These are phyloP conservation scores for Oryzias javanicus DNA, from an alignment of 2,113 vertebrate species.

Conservation along the genomic window DNA sequence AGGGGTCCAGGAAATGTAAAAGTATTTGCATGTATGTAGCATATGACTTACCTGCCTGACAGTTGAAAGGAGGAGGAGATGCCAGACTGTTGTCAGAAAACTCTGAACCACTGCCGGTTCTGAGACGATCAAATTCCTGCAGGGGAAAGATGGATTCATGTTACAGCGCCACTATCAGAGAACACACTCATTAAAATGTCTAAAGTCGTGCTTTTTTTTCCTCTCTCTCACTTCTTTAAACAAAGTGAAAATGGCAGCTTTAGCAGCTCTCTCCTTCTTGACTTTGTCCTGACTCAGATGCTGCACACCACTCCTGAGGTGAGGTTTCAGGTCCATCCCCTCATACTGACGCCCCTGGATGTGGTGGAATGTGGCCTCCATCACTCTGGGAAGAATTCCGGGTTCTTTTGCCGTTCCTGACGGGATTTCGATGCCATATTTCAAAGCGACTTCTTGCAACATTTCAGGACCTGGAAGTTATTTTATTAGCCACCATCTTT, in stretches of 20 bases:
- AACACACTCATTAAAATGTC: no score
- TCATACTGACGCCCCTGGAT: slow-evolving; percentile 75
- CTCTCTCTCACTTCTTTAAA: slow-evolving; percentile 82
- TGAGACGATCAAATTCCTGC: slow-evolving; percentile 48
- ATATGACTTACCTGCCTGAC: slow-evolving; percentile 50
- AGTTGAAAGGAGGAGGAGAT: slow-evolving; percentile 43
- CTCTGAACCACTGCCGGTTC: slow-evolving; percentile 9
- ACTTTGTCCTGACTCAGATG: slow-evolving; percentile 78
- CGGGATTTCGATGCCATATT: neutral
- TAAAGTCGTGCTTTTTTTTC: neutral
- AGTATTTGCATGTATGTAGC: neutral
- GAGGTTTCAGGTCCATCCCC: slow-evolving; percentile 84
- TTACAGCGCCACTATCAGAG: neutral
- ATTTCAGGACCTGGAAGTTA: neutral
- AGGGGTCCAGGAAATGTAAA: no score
- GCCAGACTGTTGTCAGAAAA: neutral
- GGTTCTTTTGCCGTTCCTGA: slow-evolving; percentile 82
- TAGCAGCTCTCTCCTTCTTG: slow-evolving; percentile 78
- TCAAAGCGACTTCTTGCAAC: no score
- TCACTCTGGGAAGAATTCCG: slow-evolving; percentile 83
- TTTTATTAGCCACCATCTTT: neutral
- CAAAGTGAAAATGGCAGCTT: slow-evolving; percentile 77
- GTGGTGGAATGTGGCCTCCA: slow-evolving; percentile 81
- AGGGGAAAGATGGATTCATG: neutral
- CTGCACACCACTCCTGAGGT: slow-evolving; percentile 78